Evolutionary conservation across 2,113 vertebrate genomes (phyloP).

Genomic region (Sinosuthora webbiana): DNA sequence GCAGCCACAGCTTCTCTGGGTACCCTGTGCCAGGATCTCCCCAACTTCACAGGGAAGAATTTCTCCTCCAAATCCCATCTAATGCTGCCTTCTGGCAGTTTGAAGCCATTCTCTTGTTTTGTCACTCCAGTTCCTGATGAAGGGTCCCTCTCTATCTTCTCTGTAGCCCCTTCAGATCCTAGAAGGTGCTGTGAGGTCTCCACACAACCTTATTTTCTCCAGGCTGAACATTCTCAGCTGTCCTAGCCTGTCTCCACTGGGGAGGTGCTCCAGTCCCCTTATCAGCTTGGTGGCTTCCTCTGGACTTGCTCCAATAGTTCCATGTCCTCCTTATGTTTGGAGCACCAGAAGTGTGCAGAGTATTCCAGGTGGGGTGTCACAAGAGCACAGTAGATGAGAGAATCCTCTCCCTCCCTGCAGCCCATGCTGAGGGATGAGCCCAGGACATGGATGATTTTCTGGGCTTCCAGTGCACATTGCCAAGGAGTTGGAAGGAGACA

Average conservation of each 20-base stretch:
- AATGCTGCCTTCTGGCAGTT: fast-evolving
- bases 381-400: neutral
- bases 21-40: fast-evolving
- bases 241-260: neutral
- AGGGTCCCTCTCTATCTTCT: neutral
- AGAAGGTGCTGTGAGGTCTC: neutral
- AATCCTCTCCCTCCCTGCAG: neutral
- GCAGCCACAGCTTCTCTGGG: neutral
- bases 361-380: neutral
- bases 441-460: neutral
- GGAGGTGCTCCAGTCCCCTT: neutral
- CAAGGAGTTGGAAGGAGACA: neutral
- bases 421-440: neutral
- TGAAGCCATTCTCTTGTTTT: neutral
- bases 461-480: neutral
- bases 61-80: neutral
- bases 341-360: neutral
- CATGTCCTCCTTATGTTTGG: neutral
- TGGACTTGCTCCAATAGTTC: neutral
- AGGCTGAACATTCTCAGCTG: neutral
- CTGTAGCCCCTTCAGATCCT: neutral
- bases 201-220: neutral
- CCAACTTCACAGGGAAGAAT: neutral
- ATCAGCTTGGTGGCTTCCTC: neutral
- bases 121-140: neutral